Conservation (phyloP, 2,888 invertebrate genomes). For the Lutraria lutraria region DNA sequence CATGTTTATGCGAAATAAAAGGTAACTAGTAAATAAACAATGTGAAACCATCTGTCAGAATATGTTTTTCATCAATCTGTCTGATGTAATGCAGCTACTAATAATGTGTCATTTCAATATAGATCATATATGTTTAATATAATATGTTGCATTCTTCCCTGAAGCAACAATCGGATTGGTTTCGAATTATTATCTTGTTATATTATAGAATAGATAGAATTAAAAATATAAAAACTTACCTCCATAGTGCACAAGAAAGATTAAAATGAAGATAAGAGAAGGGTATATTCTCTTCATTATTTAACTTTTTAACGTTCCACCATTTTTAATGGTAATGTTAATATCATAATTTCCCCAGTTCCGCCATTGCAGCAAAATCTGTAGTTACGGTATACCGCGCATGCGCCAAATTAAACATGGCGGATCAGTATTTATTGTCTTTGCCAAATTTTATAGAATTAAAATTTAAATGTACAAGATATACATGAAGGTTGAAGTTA, state of each 20-base stretch:
- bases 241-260: slow-evolving; percentile 26
- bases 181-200: too few relatives aligned
- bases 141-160: too few relatives aligned
- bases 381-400: slow-evolving; percentile 65
- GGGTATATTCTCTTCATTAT: slow-evolving; percentile 29
- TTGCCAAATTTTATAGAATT: slow-evolving; percentile 18
- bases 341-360: slow-evolving; percentile 12
- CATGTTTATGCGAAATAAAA: too few relatives aligned
- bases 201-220: too few relatives aligned
- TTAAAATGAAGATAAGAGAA: slow-evolving; percentile 5
- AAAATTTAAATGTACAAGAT: slow-evolving; percentile 21
- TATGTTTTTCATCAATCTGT: too few relatives aligned
- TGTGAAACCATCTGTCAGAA: too few relatives aligned
- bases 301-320: slow-evolving; percentile 26
- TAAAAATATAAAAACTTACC: slow-evolving; percentile 23
- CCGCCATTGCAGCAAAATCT: slow-evolving; percentile 57
- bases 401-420: slow-evolving; percentile 53
- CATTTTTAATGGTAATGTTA: slow-evolving; percentile 36
- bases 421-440: slow-evolving; percentile 3
- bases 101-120: too few relatives aligned
- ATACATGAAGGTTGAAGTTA: slow-evolving; percentile 11
- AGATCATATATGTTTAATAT: too few relatives aligned
- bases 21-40: too few relatives aligned
- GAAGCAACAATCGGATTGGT: too few relatives aligned
- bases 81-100: too few relatives aligned